phyloP scores from a whole-genome alignment of 2,888 invertebrate species.

The Darwinula stevensoni region DNA sequence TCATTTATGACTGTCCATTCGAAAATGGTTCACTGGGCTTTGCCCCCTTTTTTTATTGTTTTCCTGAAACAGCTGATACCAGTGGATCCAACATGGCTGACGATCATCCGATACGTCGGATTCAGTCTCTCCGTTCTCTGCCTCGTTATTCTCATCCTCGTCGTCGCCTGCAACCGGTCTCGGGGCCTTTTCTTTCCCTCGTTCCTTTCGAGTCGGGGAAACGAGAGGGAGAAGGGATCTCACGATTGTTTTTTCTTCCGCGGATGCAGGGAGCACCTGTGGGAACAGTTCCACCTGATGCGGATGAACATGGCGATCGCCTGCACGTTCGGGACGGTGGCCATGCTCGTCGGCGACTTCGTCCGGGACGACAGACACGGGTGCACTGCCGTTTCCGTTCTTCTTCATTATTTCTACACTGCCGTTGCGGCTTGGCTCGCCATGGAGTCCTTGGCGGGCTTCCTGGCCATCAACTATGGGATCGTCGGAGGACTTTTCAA shows the following conservation, averaged over 20 bases:
- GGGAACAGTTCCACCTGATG: conserved; percentile 13
- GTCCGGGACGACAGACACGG: conserved; percentile 8
- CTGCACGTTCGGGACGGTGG: conserved; percentile 10
- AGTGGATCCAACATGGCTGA: conserved; percentile 11
- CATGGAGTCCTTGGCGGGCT: conserved; percentile 10
- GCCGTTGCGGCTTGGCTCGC: conserved; percentile 9
- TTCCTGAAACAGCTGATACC: conserved; percentile 11
- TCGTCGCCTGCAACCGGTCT: conserved; percentile 10
- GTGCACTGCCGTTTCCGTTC: conserved; percentile 10
- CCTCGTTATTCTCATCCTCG: conserved; percentile 11
- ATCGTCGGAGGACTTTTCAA: conserved; percentile 10
- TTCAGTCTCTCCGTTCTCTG: conserved; percentile 10
- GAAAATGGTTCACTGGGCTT: too few relatives aligned
- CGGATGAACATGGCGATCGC: conserved; percentile 11
- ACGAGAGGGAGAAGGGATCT: too few relatives aligned
- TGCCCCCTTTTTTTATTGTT: too few relatives aligned
- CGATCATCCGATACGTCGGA: conserved; percentile 10
- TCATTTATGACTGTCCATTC: too few relatives aligned
- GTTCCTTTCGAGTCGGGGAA: too few relatives aligned
- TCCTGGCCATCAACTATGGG: conserved; percentile 10
- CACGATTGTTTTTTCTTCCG: background rate
- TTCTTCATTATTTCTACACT: conserved; percentile 10
- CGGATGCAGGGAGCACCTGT: conserved; percentile 10
- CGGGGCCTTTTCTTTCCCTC: too few relatives aligned
- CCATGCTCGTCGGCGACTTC: conserved; percentile 11